phyloP scores from a whole-genome alignment of 2,888 invertebrate genomes.

The Lepeophtheirus nordmannii region DNA sequence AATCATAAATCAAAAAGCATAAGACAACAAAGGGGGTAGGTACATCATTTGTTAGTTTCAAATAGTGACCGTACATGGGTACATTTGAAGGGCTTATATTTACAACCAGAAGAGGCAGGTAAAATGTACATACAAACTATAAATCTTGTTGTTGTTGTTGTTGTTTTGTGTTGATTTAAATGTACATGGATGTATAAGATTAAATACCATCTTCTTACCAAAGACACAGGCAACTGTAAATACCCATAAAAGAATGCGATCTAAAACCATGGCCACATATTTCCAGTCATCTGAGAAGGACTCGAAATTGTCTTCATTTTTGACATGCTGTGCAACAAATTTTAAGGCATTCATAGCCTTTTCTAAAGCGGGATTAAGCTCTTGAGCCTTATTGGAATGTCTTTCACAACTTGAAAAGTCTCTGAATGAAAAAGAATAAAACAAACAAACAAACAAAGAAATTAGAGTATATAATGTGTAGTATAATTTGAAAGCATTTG shows the following conservation, averaged over 20 bases:
- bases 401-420: conserved; percentile 7
- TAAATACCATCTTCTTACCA: not conserved
- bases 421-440: not conserved
- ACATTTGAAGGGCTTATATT: too few species aligned
- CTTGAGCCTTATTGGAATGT: not conserved
- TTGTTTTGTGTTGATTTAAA: too few species aligned
- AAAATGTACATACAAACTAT: too few species aligned
- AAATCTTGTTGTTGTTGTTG: too few species aligned
- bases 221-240: conserved; percentile 48
- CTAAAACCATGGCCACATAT: conserved; percentile 86
- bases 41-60: too few species aligned
- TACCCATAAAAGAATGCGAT: conserved; percentile 79
- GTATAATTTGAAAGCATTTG: not conserved
- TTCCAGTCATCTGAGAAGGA: conserved; percentile 90
- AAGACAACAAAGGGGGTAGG: too few species aligned
- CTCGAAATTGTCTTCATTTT: conserved; percentile 84
- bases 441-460: not conserved
- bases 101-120: too few species aligned
- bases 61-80: too few species aligned
- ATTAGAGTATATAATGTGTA: too few species aligned
- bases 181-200: too few species aligned
- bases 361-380: conserved; percentile 44
- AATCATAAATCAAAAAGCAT: too few species aligned
- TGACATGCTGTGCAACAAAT: conserved; percentile 87
- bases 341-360: conserved; percentile 79